Evolutionary conservation across 2,888 invertebrate genomes (phyloP).

Genomic region (Parelbella ahira): DNA sequence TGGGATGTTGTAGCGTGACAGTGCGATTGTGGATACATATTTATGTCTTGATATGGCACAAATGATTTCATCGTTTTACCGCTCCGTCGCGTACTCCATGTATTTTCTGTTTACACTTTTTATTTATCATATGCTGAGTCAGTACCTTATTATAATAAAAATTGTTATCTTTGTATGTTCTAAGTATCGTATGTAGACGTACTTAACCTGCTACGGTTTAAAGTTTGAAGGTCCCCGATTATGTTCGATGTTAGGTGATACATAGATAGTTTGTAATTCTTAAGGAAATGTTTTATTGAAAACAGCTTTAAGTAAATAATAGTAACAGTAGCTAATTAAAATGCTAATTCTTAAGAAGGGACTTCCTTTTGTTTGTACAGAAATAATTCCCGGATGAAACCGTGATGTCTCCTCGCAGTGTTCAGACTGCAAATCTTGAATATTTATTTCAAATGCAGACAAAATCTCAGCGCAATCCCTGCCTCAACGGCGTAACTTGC

Average conservation of each 20-base stretch:
- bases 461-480: constrained; percentile 60
- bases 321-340: too few species aligned
- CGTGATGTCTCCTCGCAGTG: constrained; percentile 51
- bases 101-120: background rate
- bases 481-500: constrained; percentile 56
- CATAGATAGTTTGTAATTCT: too few species aligned
- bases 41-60: constrained; percentile 24
- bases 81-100: constrained; percentile 3
- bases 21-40: constrained; percentile 36
- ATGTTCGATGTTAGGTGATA: too few species aligned
- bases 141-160: too few species aligned
- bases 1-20: constrained; percentile 59
- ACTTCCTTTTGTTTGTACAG: constrained; percentile 26
- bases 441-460: constrained; percentile 65
- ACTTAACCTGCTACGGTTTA: too few species aligned
- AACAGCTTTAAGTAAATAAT: too few species aligned
- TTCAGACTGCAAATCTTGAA: constrained; percentile 61
- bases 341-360: too few species aligned
- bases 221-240: too few species aligned
- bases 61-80: constrained; percentile 12
- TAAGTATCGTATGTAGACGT: too few species aligned
- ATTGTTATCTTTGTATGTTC: too few species aligned
- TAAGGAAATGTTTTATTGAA: too few species aligned
- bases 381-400: constrained; percentile 40
- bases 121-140: background rate